Conservation (phyloP, 2,888 invertebrate genomes). For the Archips crataeganus region DNA sequence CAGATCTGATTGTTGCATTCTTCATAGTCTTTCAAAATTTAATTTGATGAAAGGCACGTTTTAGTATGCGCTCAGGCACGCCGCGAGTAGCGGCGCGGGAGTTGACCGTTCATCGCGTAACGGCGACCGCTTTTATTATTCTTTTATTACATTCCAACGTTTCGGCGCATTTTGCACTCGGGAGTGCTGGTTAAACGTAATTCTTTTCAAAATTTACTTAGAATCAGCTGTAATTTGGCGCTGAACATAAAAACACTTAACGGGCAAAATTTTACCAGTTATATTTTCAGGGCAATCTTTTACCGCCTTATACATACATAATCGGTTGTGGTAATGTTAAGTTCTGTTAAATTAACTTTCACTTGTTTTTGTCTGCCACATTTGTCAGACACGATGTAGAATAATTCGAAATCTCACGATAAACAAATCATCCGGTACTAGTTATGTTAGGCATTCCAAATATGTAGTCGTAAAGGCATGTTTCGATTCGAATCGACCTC, state of each 20-base stretch:
- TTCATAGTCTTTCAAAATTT: slow-evolving; percentile 36
- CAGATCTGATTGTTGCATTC: neutral
- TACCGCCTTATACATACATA: neutral
- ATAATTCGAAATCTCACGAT: slow-evolving; percentile 19
- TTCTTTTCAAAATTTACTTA: slow-evolving; percentile 8
- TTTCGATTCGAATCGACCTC: slow-evolving; percentile 27
- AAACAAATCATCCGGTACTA: slow-evolving; percentile 17
- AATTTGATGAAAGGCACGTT: slow-evolving; percentile 43
- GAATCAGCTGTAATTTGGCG: neutral
- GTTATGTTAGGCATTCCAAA: slow-evolving; percentile 24
- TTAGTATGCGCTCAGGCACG: slow-evolving; percentile 47
- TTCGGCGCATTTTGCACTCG: slow-evolving; percentile 23
- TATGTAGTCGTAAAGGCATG: slow-evolving; percentile 24
- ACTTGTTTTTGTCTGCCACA: too few relatives aligned
- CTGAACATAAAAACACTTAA: neutral
- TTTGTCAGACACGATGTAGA: neutral
- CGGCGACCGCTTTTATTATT: slow-evolving; percentile 43
- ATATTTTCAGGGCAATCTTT: neutral
- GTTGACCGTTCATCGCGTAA: slow-evolving; percentile 44
- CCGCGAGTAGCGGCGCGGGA: slow-evolving; percentile 40
- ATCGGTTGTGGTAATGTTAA: too few relatives aligned
- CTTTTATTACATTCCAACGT: slow-evolving; percentile 38
- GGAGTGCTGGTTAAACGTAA: slow-evolving; percentile 8
- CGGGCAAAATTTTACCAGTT: neutral
- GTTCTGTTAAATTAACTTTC: too few relatives aligned